These are phyloP conservation scores for Paelopatides confundens DNA, from an alignment of 53 echinoderm and acorn worm genomes.

Conservation along the genomic window DNA sequence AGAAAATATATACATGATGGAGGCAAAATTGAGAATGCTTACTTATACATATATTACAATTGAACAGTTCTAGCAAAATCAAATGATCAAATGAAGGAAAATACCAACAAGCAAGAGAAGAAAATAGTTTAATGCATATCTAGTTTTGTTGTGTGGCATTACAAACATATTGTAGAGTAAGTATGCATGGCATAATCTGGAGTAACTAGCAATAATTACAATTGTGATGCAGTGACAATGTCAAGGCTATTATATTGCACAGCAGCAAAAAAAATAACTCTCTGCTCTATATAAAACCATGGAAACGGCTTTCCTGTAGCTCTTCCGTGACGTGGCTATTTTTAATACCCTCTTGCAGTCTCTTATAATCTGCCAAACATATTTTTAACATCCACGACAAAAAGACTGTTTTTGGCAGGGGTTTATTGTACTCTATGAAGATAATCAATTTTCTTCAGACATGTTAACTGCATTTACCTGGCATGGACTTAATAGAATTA, in stretches of 20 bases:
- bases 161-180: too few relatives aligned
- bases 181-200: too few relatives aligned
- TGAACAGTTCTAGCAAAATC: too few relatives aligned
- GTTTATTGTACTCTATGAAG: neutral
- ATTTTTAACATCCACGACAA: neutral
- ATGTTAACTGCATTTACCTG: neutral
- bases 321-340: neutral
- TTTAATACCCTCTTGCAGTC: neutral
- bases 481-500: neutral
- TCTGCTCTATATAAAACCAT: conserved; percentile 3
- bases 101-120: too few relatives aligned
- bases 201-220: neutral
- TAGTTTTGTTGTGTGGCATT: too few relatives aligned
- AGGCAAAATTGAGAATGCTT: too few relatives aligned
- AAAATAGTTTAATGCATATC: too few relatives aligned
- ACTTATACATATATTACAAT: too few relatives aligned
- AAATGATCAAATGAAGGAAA: too few relatives aligned
- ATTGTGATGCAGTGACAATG: neutral
- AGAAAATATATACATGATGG: too few relatives aligned
- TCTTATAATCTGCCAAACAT: neutral
- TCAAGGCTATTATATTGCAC: neutral
- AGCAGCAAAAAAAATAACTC: neutral
- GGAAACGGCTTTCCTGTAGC: neutral
- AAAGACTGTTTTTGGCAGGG: neutral
- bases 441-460: neutral